Base-by-base conservation (phyloP, 2,113 vertebrate species). In the Conger conger region DNA sequence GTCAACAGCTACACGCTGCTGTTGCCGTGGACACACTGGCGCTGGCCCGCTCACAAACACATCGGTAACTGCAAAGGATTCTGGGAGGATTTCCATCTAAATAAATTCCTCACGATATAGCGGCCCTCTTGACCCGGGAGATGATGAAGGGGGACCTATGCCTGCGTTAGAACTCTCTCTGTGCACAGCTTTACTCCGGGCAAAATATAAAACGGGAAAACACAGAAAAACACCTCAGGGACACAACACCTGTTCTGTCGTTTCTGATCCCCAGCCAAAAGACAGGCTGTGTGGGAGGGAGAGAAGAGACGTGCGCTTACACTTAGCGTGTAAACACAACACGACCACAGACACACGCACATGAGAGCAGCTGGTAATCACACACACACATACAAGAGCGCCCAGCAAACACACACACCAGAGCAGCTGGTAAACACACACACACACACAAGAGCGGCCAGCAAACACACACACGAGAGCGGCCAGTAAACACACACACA, bases 331-430 rank as follows among this genome's bases (percentile, higher is more conserved):
- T 86, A 88, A 87, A 90, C 89, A 87, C 90, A 88, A 91, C 90
- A 92, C 57, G 27, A 63, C 23, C 57, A 88, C 30, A 79, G 35
- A 89, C 37, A 80, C n/a, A n/a, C n/a, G n/a, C n/a, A n/a, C n/a
- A n/a, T n/a, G n/a, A n/a, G n/a, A n/a, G 84, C 85, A 88, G 90
- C 89, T 91, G 87, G 89, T 90, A n/a, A n/a, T 86, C 81, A 37
- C 45, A 63, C 81, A 68, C 54, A 20, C 30, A 60, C 78, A 45
- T 36, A 57, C n/a, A n/a, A n/a, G n/a, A n/a, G n/a, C n/a, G n/a
- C n/a, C n/a, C n/a, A n/a, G n/a, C n/a, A n/a, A n/a, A 80, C n/a
- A n/a, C n/a, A n/a, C n/a, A n/a, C n/a, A n/a, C n/a, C n/a, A n/a
- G n/a, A n/a, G 84, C 85, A 88, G 90, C 89, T 91, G 87, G 89